A percentile compares a stretch with the other conserved stretches of the same genome.
phyloP scores from a whole-genome alignment of 1,140 invertebrate genomes.

The Halictus rubicundus region DNA sequence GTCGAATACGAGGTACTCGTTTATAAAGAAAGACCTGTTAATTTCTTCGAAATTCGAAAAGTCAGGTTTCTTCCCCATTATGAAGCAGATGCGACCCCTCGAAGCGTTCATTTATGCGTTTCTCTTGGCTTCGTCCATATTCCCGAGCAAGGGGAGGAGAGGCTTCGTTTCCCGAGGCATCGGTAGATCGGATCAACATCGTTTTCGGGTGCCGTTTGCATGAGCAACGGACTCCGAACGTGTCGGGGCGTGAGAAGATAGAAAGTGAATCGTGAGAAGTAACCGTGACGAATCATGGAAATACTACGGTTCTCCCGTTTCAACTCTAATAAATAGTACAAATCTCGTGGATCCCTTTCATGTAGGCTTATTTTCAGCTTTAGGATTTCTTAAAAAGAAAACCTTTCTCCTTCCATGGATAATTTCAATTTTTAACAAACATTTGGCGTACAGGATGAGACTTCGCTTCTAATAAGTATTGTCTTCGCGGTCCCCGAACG shows the following conservation, averaged over 20 bases:
- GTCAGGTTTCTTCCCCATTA: no score
- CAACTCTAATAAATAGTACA: background rate
- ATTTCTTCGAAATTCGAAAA: no score
- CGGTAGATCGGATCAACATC: background rate
- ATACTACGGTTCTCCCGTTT: constrained; percentile 19
- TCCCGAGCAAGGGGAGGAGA: background rate
- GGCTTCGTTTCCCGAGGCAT: background rate
- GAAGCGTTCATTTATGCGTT: background rate
- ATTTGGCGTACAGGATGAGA: no score
- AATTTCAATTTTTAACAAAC: no score
- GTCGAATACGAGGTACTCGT: no score
- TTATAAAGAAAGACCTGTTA: no score
- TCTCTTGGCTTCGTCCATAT: background rate
- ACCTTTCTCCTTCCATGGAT: no score
- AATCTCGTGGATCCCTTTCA: background rate
- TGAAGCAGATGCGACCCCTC: no score
- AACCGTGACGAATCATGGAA: constrained; percentile 37
- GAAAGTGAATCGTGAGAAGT: constrained; percentile 45
- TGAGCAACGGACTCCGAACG: constrained; percentile 17
- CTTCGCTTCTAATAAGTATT: no score
- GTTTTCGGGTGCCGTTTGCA: constrained; percentile 1
- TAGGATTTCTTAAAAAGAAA: no score
- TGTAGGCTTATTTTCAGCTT: background rate
- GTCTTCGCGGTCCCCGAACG: no score
- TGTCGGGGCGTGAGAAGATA: constrained; percentile 40